Evolutionary conservation across 2,797 vertebrate species (phyloP).

Genomic region (Pangasius larnaudii): DNA sequence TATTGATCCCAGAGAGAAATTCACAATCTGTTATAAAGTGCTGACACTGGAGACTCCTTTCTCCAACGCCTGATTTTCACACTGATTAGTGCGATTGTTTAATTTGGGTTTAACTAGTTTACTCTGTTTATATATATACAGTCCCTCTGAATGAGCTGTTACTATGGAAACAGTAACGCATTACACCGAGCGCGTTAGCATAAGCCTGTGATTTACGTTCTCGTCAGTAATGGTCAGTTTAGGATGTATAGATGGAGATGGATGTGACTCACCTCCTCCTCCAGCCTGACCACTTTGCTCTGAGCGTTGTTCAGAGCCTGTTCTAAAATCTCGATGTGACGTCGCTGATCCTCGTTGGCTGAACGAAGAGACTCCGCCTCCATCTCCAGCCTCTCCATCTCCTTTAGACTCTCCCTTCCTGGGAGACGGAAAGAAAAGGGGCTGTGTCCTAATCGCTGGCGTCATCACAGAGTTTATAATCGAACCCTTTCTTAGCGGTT

Average conservation of each 20-base stretch:
- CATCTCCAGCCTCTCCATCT: constrained; percentile 83
- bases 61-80: background rate
- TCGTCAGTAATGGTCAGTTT: background rate
- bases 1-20: too few species aligned
- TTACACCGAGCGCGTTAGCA: background rate
- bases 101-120: background rate
- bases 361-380: constrained; percentile 78
- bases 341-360: constrained; percentile 81
- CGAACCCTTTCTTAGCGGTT: background rate
- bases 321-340: constrained; percentile 84
- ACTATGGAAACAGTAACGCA: background rate
- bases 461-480: background rate
- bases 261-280: constrained; percentile 79
- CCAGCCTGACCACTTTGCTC: constrained; percentile 83
- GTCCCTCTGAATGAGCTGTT: background rate
- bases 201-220: background rate
- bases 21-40: background rate
- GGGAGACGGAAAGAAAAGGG: constrained; percentile 7
- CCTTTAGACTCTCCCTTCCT: constrained; percentile 84
- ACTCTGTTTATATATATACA: background rate
- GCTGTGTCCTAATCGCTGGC: background rate
- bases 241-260: background rate
- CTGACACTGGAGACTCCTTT: constrained; percentile 13
- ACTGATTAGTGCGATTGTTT: too few species aligned
- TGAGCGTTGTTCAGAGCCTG: constrained; percentile 85